Base-by-base conservation (phyloP, 2,797 vertebrate genomes). In the Crax fasciolata region DNA sequence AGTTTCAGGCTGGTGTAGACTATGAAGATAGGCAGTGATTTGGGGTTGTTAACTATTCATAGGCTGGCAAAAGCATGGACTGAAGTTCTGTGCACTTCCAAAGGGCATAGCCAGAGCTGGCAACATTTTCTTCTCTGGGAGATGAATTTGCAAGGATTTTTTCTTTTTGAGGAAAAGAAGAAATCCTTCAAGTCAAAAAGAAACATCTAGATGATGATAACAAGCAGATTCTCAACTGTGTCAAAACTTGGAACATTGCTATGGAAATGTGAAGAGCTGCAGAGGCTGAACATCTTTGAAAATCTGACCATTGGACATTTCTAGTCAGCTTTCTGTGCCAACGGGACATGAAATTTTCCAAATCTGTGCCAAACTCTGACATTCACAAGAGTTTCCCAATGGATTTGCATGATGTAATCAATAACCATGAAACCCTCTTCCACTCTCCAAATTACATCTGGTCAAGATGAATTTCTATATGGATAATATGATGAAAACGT, bases 321-420 rank as follows among this genome's bases (percentile, higher is more conserved):
- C 61, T 39, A 52, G 35, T 52, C 72, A 49, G 62, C 52, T 84
- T 82, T 71, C 59, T 70, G 48, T 4, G 14, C 92, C 89, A 87
- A 72, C 71, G 30, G 57, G 83, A 57, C 82, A 82, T 30, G 65
- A 93, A 51, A 25, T 66, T 87, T 87, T 93, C 82, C 75, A 85
- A 87, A 57, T 9, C n/a, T 48, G 20, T 62, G 87, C 92, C 93
- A 96, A 85, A 62, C 28, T 84, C 63, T 93, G 92, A 90, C 2
- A 3, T 24, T 75, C 48, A 15, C 1, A 1, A 6, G 52, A 11
- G 43, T 30, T 91, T 83, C 84, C 77, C 68, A 25, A 81, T 32
- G 58, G 75, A 75, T 89, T 89, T 58, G 75, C 55, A 41, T 94
- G 90, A 93, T 83, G 89, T 89, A 94, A 96, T 70, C 75, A 78